Percentiles rank a stretch among this genome's conserved stretches.
phyloP scores from a whole-genome alignment of 2,888 invertebrate species.

The Lissocephala sabroskyi region DNA sequence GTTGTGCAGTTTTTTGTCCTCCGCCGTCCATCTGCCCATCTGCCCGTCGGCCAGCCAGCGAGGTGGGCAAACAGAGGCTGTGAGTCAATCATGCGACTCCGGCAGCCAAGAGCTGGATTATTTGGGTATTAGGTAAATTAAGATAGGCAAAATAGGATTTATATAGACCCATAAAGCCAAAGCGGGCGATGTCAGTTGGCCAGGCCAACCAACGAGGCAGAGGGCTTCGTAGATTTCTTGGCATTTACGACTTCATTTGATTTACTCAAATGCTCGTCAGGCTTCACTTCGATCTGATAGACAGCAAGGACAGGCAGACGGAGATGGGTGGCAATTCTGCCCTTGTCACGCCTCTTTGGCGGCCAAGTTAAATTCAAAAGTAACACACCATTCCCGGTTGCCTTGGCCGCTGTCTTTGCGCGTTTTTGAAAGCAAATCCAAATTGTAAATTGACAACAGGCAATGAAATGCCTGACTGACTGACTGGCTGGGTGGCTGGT shows the following conservation, averaged over 20 bases:
- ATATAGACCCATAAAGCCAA: slow-evolving; percentile 24
- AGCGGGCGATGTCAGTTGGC: background rate
- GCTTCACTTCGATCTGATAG: too few relatives aligned
- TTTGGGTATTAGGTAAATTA: slow-evolving; percentile 43
- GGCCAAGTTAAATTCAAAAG: slow-evolving; percentile 21
- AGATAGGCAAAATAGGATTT: slow-evolving; percentile 53
- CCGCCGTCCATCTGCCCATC: too few relatives aligned
- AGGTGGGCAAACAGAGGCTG: background rate
- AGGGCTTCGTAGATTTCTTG: slow-evolving; percentile 2
- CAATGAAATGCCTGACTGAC: background rate
- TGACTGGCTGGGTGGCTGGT: background rate
- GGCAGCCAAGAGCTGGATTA: slow-evolving; percentile 29
- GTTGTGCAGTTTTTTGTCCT: background rate
- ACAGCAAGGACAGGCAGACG: slow-evolving; percentile 8
- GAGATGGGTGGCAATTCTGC: too few relatives aligned
- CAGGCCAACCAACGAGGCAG: too few relatives aligned
- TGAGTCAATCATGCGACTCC: background rate
- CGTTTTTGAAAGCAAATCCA: too few relatives aligned
- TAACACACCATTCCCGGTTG: too few relatives aligned
- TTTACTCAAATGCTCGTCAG: slow-evolving; percentile 46
- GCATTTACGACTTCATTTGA: slow-evolving; percentile 51
- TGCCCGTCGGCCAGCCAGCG: background rate
- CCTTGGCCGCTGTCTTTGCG: too few relatives aligned
- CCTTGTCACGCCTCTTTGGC: background rate
- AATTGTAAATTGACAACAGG: slow-evolving; percentile 9